Evolutionary conservation across 2,113 vertebrate genomes (phyloP).

Genomic region (Hystrix cristata): DNA sequence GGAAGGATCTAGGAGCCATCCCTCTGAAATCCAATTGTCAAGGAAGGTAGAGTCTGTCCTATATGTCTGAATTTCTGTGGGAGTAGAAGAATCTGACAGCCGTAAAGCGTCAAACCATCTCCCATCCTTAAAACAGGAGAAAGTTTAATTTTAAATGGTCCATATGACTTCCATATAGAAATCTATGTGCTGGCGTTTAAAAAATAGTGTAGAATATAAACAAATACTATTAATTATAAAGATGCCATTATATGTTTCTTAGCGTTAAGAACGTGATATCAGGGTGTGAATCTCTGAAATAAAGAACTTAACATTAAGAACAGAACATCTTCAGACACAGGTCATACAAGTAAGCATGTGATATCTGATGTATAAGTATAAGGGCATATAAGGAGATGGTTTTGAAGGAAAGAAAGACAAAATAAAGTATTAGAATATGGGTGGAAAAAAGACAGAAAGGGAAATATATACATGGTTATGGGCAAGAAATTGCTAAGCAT

Average conservation of each 20-base stretch:
- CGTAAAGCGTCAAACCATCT: neutral
- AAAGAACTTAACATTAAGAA: neutral
- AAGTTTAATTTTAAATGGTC: neutral
- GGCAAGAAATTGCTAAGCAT: neutral
- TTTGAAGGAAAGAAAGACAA: neutral
- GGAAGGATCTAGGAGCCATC: neutral
- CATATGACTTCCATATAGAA: neutral
- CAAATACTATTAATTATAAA: neutral
- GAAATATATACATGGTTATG: neutral
- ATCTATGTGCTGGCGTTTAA: neutral
- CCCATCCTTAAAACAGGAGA: neutral
- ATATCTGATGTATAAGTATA: neutral
- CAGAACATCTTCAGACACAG: neutral
- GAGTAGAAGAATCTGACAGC: neutral
- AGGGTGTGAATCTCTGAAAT: neutral
- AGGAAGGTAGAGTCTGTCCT: neutral
- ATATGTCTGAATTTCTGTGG: neutral
- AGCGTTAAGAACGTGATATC: neutral
- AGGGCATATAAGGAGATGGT: neutral
- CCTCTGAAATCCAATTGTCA: neutral
- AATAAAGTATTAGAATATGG: neutral
- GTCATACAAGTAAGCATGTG: neutral
- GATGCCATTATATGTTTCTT: neutral
- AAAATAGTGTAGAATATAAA: neutral
- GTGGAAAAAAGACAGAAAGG: neutral